These are phyloP conservation scores for Choloepus didactylus DNA, from an alignment of 2,797 vertebrate species.

Conservation along the genomic window DNA sequence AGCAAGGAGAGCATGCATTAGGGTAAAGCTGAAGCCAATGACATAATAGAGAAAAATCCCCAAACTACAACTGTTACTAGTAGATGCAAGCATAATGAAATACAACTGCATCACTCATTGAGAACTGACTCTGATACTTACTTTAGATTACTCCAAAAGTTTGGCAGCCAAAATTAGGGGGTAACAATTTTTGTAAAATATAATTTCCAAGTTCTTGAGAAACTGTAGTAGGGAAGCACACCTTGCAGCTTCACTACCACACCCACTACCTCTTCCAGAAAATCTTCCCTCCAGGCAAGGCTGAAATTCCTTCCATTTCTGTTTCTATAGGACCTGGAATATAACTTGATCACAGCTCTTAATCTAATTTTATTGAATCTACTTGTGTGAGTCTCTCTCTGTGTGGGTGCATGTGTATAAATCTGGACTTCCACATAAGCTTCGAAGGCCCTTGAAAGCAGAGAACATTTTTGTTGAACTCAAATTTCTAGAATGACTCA, in stretches of 20 bases:
- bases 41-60: constrained; percentile 20
- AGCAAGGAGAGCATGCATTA: not conserved
- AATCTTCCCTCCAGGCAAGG: not conserved
- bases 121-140: not conserved
- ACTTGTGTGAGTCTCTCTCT: not conserved
- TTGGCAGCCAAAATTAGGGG: not conserved
- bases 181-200: not conserved
- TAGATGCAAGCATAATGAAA: constrained; percentile 7
- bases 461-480: not conserved
- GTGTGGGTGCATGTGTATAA: not conserved
- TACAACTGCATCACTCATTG: not conserved
- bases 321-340: not conserved
- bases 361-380: not conserved
- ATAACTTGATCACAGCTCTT: not conserved
- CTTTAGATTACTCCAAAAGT: not conserved
- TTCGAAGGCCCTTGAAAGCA: not conserved
- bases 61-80: not conserved
- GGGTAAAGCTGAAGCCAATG: not conserved
- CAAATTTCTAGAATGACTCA: constrained; percentile 36
- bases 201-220: not conserved
- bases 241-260: not conserved
- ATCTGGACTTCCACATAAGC: not conserved
- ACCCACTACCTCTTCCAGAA: not conserved
- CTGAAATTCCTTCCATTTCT: not conserved
- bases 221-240: not conserved